Conservation (phyloP, 2,113 vertebrate species). For the Perognathus longimembris region DNA sequence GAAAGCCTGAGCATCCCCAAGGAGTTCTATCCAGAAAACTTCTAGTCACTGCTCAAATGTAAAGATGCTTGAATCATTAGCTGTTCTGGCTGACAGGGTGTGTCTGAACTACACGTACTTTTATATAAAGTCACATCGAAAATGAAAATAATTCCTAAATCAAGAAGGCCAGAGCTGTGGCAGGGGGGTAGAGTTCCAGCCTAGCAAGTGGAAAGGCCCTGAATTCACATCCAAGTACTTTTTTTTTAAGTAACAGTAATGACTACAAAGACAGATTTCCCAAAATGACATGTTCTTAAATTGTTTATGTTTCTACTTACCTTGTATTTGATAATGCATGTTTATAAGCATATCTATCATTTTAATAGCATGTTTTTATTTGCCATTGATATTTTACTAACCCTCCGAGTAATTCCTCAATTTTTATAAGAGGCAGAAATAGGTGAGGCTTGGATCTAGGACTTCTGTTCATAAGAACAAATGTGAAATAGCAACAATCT, state of each 20-base stretch:
- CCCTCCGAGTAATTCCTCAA: not conserved
- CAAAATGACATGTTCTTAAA: not conserved
- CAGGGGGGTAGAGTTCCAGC: too few relatives aligned
- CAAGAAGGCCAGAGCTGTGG: too few relatives aligned
- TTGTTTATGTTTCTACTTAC: not conserved
- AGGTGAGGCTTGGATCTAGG: not conserved
- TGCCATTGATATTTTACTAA: not conserved
- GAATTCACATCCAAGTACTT: too few relatives aligned
- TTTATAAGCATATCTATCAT: not conserved
- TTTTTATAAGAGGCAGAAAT: not conserved
- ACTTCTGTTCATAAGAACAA: not conserved
- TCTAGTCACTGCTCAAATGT: not conserved
- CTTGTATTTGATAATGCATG: not conserved
- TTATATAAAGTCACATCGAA: not conserved
- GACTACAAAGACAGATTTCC: too few relatives aligned
- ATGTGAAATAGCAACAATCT: not conserved
- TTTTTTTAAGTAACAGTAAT: too few relatives aligned
- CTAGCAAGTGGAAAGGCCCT: too few relatives aligned
- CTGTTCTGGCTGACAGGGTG: not conserved
- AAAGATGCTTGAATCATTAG: not conserved
- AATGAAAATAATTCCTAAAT: not conserved
- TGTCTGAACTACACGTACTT: not conserved
- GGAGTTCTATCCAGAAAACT: not conserved
- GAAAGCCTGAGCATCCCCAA: not conserved
- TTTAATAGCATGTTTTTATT: not conserved